These are phyloP conservation scores for Odontamblyopus lacepedii DNA, from an alignment of 2,797 vertebrate genomes.

Conservation along the genomic window DNA sequence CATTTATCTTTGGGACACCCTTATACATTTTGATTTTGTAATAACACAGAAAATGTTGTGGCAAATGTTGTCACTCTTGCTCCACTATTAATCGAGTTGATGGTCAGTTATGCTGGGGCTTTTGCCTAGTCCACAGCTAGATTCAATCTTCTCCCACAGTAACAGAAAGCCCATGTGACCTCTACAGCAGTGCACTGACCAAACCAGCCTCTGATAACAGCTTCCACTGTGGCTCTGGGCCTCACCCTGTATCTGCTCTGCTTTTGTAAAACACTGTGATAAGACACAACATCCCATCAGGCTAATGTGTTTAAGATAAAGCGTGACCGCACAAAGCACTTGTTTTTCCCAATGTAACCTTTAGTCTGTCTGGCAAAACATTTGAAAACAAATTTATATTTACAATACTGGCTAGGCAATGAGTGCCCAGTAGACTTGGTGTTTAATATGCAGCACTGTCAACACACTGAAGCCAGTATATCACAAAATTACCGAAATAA, in stretches of 20 bases:
- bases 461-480: too few species aligned
- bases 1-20: not conserved
- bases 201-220: slow-evolving; percentile 30
- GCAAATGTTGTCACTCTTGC: not conserved
- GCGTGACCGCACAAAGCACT: not conserved
- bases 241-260: slow-evolving; percentile 22
- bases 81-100: not conserved
- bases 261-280: slow-evolving; percentile 26
- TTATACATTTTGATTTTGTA: not conserved
- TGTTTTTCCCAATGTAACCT: slow-evolving; percentile 3
- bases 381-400: not conserved
- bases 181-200: slow-evolving; percentile 32
- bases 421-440: not conserved
- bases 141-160: slow-evolving; percentile 42
- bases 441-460: too few species aligned
- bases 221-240: slow-evolving; percentile 12
- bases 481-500: too few species aligned
- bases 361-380: not conserved
- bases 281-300: not conserved
- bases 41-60: not conserved
- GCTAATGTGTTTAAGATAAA: slow-evolving; percentile 8
- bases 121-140: slow-evolving; percentile 37
- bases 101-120: slow-evolving; percentile 18
- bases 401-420: not conserved
- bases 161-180: slow-evolving; percentile 36